Conservation (phyloP, 64 coral and sea anemone species). For the Actinia tenebrosa region DNA sequence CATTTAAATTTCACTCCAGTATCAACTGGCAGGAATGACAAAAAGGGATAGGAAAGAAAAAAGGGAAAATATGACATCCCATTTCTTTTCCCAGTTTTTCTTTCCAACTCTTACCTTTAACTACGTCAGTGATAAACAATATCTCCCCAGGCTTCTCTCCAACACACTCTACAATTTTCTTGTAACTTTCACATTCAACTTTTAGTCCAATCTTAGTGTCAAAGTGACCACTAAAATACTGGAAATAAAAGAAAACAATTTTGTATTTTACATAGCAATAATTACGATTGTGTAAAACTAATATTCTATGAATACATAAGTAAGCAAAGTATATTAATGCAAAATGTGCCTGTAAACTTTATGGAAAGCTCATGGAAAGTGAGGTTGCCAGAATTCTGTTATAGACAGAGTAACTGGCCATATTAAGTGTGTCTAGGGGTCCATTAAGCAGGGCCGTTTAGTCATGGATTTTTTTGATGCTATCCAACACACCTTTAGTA, state of each 20-base stretch:
- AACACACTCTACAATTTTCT: conserved; percentile 41
- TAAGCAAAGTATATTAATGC: no score
- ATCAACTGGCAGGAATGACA: not conserved
- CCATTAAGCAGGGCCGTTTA: no score
- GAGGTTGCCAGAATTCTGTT: no score
- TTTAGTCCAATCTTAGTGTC: conserved; percentile 70
- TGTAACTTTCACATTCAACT: conserved; percentile 60
- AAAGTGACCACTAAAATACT: conserved; percentile 89
- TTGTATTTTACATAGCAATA: no score
- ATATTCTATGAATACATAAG: no score
- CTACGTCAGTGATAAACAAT: conserved; percentile 70
- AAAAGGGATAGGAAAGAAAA: not conserved
- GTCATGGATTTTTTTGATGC: no score
- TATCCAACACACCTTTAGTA: conserved; percentile 43
- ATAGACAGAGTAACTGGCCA: no score
- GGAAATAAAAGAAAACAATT: not conserved
- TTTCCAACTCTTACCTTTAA: conserved; percentile 34
- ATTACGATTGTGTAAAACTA: no score
- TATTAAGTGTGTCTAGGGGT: no score
- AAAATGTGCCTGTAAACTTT: no score
- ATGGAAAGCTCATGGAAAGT: no score
- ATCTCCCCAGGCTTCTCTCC: conserved; percentile 34
- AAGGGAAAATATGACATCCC: not conserved
- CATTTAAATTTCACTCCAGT: no score
- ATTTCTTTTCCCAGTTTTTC: not conserved